Base-by-base conservation (phyloP, 2,888 invertebrate species). In the Alitta virens region DNA sequence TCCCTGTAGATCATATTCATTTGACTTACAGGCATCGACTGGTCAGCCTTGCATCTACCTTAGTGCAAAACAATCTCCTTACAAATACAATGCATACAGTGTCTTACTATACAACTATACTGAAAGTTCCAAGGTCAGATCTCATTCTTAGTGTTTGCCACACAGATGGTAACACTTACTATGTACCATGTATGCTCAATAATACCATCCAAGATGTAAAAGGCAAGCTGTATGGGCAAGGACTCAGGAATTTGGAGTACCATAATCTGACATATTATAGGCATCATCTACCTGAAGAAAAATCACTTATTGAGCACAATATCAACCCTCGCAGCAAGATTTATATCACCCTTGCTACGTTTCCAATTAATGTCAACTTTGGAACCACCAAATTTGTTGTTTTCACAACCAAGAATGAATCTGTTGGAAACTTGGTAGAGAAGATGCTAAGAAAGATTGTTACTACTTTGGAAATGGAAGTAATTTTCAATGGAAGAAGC, bases 1-100 rank as follows among this genome's bases (percentile, higher is more conserved):
- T 74, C 21, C 74, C 75, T 0, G 72, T 77, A 12, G 74, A 77
- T 63, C 63, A 74, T 21, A 73, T 77, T 27, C 52, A 71, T 24
- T 60, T 77, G 27, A 71, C 68, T 46, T 21, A 18, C n/a, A n/a
- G 21, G 7, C 5, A 46, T 46, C 18, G n/a, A 16, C 3, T 3
- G 7, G n/a, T 46, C 5, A 16, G n/a, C n/a, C 3, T 46, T 12
- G 3, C n/a, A 9, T n/a, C 18, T n/a, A 21, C 5, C 3, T 12
- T 46, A 7, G 5, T 16, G n/a, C 7, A 33, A 33, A 33, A 33
- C 12, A 12, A 33, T 12, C 12, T 33, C 12, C 5, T 7, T 33
- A 12, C 7, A 5, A 33, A 7, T 5, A 33, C 7, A 33, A 33
- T 7, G 5, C 33, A 33, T 33, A 5, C 12, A 33, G 21, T 46